Conservation (phyloP, 2,113 vertebrate species). For the Oreochromis niloticus region DNA sequence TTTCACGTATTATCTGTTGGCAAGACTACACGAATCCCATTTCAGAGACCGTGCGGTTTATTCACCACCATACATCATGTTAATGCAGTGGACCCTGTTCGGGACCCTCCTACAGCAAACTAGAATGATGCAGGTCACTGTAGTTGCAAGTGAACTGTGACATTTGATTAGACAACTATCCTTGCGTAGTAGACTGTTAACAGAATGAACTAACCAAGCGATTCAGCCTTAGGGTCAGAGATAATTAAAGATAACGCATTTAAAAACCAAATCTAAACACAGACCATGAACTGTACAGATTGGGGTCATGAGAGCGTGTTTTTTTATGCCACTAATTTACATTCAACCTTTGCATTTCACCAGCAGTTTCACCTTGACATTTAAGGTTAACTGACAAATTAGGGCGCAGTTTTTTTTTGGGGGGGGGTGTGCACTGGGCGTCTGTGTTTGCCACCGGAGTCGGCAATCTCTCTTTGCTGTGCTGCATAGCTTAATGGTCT, state of each 20-base stretch:
- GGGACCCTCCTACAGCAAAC: background rate
- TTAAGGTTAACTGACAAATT: constrained; percentile 68
- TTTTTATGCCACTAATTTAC: constrained; percentile 52
- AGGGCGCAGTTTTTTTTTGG: background rate
- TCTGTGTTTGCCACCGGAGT: background rate
- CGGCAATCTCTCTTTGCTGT: constrained; percentile 3
- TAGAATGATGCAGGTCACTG: constrained; percentile 30
- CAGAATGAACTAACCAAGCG: constrained; percentile 40
- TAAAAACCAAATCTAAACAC: constrained; percentile 59
- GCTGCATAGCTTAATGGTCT: constrained; percentile 48
- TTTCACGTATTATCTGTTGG: constrained; percentile 41
- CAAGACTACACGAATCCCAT: constrained; percentile 26
- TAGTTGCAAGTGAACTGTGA: constrained; percentile 26
- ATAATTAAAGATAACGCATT: constrained; percentile 62
- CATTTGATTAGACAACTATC: constrained; percentile 57
- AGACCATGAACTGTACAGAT: constrained; percentile 54
- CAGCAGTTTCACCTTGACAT: constrained; percentile 60
- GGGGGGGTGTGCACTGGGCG: background rate
- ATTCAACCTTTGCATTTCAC: constrained; percentile 57
- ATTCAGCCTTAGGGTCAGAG: constrained; percentile 30
- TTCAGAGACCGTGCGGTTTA: constrained; percentile 5
- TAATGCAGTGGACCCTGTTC: background rate
- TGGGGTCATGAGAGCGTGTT: constrained; percentile 49
- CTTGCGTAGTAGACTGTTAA: constrained; percentile 31
- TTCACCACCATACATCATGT: background rate